Base-by-base conservation (phyloP, 1,140 invertebrate genomes). In the Oscheius sp. region DNA sequence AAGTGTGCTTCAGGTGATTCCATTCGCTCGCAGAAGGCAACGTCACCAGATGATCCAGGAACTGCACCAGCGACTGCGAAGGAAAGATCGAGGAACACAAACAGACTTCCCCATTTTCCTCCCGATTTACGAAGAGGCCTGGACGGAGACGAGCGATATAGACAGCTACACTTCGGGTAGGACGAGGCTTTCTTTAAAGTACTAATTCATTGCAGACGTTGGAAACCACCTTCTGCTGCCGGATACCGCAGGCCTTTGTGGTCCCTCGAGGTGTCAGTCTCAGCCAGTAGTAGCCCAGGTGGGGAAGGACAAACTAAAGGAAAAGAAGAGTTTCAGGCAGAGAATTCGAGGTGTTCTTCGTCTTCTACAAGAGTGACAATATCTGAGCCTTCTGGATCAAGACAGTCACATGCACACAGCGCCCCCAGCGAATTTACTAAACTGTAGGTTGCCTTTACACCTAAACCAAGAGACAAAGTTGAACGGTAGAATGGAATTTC, bases 41-140 rank as follows among this genome's bases (percentile, higher is more conserved):
- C 72, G 72, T n/a, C 72, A 59, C 20, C 49, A 74, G 34, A 42
- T 74, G 52, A 74, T 74, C 42, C 52, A 49, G 32, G 72, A 74
- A 28, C 23, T 74, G 3, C 64, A 68, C n/a, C 52, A 74, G 28
- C 58, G 65, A 46, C 52, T 74, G 3, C 49, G 52, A 42, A 15
- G 65, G 18, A 67, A 73, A n/a, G 71, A 67, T 7, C 46, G 58
- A 18, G 46, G 49, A 2, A 66, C 64, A 31, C 71, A 66, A 20
- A 66, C 64, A 13, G 64, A 73, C 35, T 66, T 42, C 18, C 45
- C 45, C n/a, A 18, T 36, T 7, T 55, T 67, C 20, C 46, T 55
- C 23, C 64, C 71, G 26, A 23, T 36, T 20, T 67, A 46, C 36
- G 71, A 66, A 32, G 71, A 73, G 20, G 64, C 71, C 15, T 59